Conservation (phyloP, 2,797 vertebrate genomes). For the Graptemys geographica region DNA sequence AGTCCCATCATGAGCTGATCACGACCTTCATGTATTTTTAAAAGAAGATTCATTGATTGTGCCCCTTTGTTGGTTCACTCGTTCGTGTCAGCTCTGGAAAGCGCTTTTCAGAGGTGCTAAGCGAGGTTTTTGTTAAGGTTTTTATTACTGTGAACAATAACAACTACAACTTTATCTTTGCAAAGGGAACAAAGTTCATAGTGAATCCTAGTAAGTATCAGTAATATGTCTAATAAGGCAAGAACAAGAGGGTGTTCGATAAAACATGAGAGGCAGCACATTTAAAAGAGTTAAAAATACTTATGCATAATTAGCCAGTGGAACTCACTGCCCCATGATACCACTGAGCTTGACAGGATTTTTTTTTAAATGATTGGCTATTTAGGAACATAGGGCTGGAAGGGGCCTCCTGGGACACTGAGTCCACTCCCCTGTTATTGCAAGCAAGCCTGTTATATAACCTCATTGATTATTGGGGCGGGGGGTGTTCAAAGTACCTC, state of each 20-base stretch:
- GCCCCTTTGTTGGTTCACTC: not conserved
- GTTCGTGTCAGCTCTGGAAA: slow-evolving; percentile 53
- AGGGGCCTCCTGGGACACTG: not conserved
- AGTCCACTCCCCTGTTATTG: not conserved
- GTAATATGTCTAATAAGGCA: slow-evolving; percentile 14
- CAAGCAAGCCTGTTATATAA: not conserved
- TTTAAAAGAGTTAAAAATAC: not conserved
- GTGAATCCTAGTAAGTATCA: slow-evolving; percentile 70
- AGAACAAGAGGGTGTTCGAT: not conserved
- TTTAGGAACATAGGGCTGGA: not conserved
- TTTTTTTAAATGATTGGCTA: not conserved
- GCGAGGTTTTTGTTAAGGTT: slow-evolving; percentile 67
- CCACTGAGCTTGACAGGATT: not conserved
- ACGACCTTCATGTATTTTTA: no score
- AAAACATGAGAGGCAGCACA: not conserved
- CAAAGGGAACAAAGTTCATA: slow-evolving; percentile 63
- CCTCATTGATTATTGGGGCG: not conserved
- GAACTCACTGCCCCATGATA: not conserved
- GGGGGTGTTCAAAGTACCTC: not conserved
- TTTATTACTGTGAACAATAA: slow-evolving; percentile 58
- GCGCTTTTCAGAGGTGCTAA: slow-evolving; percentile 42
- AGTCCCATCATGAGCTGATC: not conserved
- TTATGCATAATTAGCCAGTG: not conserved
- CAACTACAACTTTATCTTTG: slow-evolving; percentile 52
- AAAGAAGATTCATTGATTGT: not conserved